Evolutionary conservation across 2,797 vertebrate species (phyloP).

Genomic region (Trematomus bernacchii): DNA sequence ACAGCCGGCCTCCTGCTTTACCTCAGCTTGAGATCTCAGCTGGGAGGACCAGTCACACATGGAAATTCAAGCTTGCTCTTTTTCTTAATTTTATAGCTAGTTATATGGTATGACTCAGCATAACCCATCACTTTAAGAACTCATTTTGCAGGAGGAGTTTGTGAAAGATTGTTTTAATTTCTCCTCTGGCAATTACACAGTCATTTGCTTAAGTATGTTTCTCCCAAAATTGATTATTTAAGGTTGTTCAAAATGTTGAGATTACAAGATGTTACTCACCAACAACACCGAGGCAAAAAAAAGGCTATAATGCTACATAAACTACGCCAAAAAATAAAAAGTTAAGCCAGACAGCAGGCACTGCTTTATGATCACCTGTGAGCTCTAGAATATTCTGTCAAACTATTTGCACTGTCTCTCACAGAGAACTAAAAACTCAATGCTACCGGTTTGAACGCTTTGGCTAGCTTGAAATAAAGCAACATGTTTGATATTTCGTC

Average conservation of each 20-base stretch:
- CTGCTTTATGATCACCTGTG: too few relatives aligned
- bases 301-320: neutral
- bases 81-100: slow-evolving; percentile 10
- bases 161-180: slow-evolving; percentile 3
- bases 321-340: too few relatives aligned
- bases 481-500: too few relatives aligned
- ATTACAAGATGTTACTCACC: neutral
- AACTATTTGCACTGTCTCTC: neutral
- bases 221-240: slow-evolving; percentile 3
- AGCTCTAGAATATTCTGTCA: too few relatives aligned
- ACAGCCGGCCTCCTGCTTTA: slow-evolving; percentile 27
- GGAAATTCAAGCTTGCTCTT: slow-evolving; percentile 4
- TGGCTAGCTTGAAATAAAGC: neutral
- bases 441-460: too few relatives aligned
- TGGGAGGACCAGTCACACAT: slow-evolving; percentile 26
- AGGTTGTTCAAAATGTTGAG: neutral
- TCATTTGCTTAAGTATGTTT: slow-evolving; percentile 19
- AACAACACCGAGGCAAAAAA: neutral
- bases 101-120: slow-evolving; percentile 20
- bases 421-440: neutral
- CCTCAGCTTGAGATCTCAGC: slow-evolving; percentile 45
- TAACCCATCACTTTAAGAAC: slow-evolving; percentile 20
- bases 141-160: slow-evolving; percentile 18
- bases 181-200: slow-evolving; percentile 10
- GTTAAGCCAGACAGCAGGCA: too few relatives aligned